Evolutionary conservation across 1,140 invertebrate species (phyloP).

Genomic region (Pseudomyrmex flavicornis): DNA sequence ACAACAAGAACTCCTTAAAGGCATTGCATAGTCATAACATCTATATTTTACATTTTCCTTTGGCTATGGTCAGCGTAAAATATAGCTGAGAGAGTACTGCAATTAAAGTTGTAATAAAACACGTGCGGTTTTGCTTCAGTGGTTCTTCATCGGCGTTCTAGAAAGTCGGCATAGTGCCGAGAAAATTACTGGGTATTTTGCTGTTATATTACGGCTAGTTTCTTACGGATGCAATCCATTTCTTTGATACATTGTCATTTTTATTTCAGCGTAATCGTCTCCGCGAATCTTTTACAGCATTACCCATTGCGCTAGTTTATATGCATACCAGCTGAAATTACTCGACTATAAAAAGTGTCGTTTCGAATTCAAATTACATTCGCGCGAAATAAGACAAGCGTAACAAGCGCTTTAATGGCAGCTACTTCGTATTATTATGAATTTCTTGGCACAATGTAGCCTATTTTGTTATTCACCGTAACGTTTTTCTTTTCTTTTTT

Average conservation of each 20-base stretch:
- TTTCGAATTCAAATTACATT: constrained; percentile 41
- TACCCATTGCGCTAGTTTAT: constrained; percentile 44
- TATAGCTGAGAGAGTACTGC: constrained; percentile 43
- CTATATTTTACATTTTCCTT: constrained; percentile 44
- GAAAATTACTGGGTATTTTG: constrained; percentile 41
- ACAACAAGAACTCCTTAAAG: constrained; percentile 9
- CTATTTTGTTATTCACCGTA: not conserved
- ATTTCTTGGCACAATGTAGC: constrained; percentile 8
- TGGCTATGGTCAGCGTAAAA: constrained; percentile 25
- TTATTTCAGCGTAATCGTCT: constrained; percentile 39
- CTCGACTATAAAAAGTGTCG: constrained; percentile 26
- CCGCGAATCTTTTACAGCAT: constrained; percentile 57
- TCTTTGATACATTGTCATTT: constrained; percentile 60
- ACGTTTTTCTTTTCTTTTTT: not conserved
- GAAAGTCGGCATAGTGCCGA: constrained; percentile 44
- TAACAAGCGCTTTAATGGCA: constrained; percentile 21
- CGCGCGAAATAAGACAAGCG: constrained; percentile 13
- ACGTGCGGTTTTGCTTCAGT: constrained; percentile 38
- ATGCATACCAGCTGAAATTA: constrained; percentile 41
- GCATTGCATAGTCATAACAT: constrained; percentile 15
- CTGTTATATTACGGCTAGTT: constrained; percentile 25
- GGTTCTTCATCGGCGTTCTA: constrained; percentile 21
- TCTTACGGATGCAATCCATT: constrained; percentile 50
- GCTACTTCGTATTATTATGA: constrained; percentile 16
- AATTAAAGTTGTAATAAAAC: constrained; percentile 58